These are phyloP conservation scores for Catocala fraxini DNA, from an alignment of 2,888 invertebrate species.

Conservation along the genomic window DNA sequence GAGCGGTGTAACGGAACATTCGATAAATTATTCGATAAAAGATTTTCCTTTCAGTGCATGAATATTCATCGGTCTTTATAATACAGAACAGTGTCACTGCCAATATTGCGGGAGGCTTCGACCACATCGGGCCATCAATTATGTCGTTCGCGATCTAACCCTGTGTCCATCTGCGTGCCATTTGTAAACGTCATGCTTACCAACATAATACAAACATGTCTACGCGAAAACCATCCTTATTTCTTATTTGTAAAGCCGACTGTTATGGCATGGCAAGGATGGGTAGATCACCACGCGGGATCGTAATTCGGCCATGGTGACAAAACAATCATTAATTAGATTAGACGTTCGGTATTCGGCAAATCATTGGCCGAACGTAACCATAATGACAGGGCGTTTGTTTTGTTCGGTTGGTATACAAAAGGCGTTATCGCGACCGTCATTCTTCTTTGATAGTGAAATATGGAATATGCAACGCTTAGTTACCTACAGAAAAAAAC, in stretches of 20 bases:
- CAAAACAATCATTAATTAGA: conserved; percentile 80
- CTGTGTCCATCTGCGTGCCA: conserved; percentile 77
- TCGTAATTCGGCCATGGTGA: conserved; percentile 70
- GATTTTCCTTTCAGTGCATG: conserved; percentile 47
- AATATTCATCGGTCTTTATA: conserved; percentile 62
- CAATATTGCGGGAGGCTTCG: conserved; percentile 58
- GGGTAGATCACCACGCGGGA: conserved; percentile 57
- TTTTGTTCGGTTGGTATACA: conserved; percentile 52
- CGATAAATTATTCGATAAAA: conserved; percentile 41
- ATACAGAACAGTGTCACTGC: conserved; percentile 57
- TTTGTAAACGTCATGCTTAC: conserved; percentile 76
- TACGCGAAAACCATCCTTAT: conserved; percentile 49
- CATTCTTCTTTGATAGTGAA: conserved; percentile 26
- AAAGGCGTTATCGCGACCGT: conserved; percentile 40
- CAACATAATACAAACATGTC: conserved; percentile 48
- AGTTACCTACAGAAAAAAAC: neutral
- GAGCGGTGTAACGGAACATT: conserved; percentile 15
- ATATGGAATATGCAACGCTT: conserved; percentile 13
- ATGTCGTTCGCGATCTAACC: conserved; percentile 79
- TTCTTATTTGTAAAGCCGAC: conserved; percentile 37
- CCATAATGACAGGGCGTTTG: conserved; percentile 65
- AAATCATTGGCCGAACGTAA: conserved; percentile 70
- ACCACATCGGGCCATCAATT: conserved; percentile 76
- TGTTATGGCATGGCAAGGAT: conserved; percentile 18
- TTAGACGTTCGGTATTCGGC: conserved; percentile 65